Percentiles rank a stretch among this genome's conserved stretches.
phyloP scores from a whole-genome alignment of 2,888 invertebrate species.

The Hemithea aestivaria region DNA sequence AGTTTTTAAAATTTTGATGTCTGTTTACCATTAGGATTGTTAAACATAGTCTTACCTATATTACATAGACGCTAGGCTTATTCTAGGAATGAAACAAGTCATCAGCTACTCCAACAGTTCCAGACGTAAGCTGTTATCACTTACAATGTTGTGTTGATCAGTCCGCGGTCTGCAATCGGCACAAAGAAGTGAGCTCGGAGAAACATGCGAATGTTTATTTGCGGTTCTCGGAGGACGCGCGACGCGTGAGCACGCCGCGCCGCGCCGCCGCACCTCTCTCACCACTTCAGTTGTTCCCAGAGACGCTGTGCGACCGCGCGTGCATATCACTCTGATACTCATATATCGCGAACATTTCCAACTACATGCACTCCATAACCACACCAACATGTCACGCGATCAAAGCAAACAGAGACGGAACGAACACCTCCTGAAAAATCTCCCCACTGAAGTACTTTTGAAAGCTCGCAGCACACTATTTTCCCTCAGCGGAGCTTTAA shows the following conservation, averaged over 20 bases:
- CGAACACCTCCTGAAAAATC: constrained; percentile 65
- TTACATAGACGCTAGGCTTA: no score
- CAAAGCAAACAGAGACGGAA: constrained; percentile 57
- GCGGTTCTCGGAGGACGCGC: constrained; percentile 59
- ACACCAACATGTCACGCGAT: constrained; percentile 62
- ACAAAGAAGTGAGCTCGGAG: constrained; percentile 34
- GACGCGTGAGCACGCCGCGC: constrained; percentile 63
- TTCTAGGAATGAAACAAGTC: constrained; percentile 12
- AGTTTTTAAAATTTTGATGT: no score
- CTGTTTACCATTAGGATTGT: no score
- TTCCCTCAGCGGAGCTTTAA: constrained; percentile 68
- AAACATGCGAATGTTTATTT: constrained; percentile 68
- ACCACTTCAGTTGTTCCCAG: constrained; percentile 62
- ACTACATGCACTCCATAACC: constrained; percentile 34
- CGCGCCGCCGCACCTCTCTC: constrained; percentile 43
- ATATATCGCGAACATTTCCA: constrained; percentile 28
- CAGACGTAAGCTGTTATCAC: constrained; percentile 27
- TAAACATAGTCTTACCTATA: no score
- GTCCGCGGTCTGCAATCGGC: constrained; percentile 26
- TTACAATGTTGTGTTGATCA: constrained; percentile 27
- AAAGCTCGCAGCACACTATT: constrained; percentile 70
- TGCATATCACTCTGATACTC: constrained; percentile 37
- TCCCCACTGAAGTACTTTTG: constrained; percentile 66
- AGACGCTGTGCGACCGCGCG: constrained; percentile 40
- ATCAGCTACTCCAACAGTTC: constrained; percentile 14